These are phyloP conservation scores for Drosophila athabasca DNA, from an alignment of 1,140 invertebrate genomes.

Conservation along the genomic window DNA sequence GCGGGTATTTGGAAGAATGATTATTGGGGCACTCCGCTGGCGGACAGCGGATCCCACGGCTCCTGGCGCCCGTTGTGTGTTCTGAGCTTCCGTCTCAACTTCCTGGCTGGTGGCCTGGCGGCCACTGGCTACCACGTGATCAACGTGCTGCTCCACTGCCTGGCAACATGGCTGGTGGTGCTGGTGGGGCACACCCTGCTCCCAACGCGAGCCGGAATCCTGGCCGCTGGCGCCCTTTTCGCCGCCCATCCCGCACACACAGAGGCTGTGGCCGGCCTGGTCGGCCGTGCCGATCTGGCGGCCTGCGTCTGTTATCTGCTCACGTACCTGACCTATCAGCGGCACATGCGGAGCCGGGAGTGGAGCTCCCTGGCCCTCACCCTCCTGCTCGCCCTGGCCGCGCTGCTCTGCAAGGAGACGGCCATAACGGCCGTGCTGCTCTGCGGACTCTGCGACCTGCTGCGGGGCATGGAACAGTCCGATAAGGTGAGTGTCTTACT, in stretches of 20 bases:
- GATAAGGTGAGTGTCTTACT: constrained; percentile 61
- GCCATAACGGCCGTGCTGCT: constrained; percentile 94
- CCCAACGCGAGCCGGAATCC: constrained; percentile 85
- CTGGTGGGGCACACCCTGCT: constrained; percentile 88
- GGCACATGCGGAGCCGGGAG: constrained; percentile 85
- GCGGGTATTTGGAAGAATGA: constrained; percentile 86
- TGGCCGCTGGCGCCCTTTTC: constrained; percentile 93
- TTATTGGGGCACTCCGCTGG: constrained; percentile 95
- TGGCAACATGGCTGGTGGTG: constrained; percentile 91
- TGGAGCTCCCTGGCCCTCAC: constrained; percentile 85
- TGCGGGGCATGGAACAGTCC: constrained; percentile 73
- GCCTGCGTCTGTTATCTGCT: constrained; percentile 95
- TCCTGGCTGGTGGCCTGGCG: constrained; percentile 91
- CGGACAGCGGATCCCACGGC: constrained; percentile 94
- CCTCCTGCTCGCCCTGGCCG: constrained; percentile 86
- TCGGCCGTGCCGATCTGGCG: constrained; percentile 96
- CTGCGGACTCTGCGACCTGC: constrained; percentile 90
- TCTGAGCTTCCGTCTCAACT: constrained; percentile 96
- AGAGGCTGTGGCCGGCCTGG: constrained; percentile 97
- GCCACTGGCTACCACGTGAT: constrained; percentile 94
- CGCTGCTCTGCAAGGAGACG: constrained; percentile 95
- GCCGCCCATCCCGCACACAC: constrained; percentile 98
- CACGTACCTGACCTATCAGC: constrained; percentile 91
- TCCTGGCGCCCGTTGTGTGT: constrained; percentile 96
- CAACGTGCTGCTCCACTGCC: constrained; percentile 93